Evolutionary conservation across 2,113 vertebrate genomes (phyloP).

Genomic region (Podiceps cristatus): DNA sequence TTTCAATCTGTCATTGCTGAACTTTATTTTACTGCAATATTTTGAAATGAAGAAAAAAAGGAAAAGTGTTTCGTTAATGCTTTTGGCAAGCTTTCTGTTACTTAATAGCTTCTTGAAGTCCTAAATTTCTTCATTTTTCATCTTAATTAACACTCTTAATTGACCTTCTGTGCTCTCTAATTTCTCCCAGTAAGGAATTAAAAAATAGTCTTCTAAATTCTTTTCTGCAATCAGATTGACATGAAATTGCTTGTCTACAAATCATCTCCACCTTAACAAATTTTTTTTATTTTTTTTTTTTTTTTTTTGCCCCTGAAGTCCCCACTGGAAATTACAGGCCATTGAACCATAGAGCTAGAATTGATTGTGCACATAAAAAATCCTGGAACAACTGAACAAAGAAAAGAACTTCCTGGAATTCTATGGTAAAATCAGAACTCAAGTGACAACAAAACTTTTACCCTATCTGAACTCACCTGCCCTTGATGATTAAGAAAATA

Average conservation of each 20-base stretch:
- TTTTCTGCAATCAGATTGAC: neutral
- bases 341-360: slow-evolving; percentile 5
- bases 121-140: neutral
- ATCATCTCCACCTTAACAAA: neutral
- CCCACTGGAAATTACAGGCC: neutral
- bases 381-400: neutral
- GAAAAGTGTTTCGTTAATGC: neutral
- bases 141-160: slow-evolving; percentile 51
- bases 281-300: neutral
- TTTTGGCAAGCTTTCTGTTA: slow-evolving; percentile 17
- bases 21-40: slow-evolving; percentile 19
- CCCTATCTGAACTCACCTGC: neutral
- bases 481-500: slow-evolving; percentile 38
- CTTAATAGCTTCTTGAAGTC: slow-evolving; percentile 15
- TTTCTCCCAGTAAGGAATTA: neutral
- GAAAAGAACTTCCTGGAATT: slow-evolving; percentile 37
- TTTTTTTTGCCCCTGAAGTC: neutral
- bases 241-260: neutral
- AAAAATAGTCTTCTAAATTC: neutral
- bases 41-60: slow-evolving; percentile 6
- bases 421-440: slow-evolving; percentile 21
- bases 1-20: slow-evolving; percentile 27
- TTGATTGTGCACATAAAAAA: slow-evolving; percentile 34
- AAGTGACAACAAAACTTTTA: slow-evolving; percentile 21
- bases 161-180: slow-evolving; percentile 37